phyloP scores from a whole-genome alignment of 2,113 vertebrate genomes.

The Cisticola juncidis region DNA sequence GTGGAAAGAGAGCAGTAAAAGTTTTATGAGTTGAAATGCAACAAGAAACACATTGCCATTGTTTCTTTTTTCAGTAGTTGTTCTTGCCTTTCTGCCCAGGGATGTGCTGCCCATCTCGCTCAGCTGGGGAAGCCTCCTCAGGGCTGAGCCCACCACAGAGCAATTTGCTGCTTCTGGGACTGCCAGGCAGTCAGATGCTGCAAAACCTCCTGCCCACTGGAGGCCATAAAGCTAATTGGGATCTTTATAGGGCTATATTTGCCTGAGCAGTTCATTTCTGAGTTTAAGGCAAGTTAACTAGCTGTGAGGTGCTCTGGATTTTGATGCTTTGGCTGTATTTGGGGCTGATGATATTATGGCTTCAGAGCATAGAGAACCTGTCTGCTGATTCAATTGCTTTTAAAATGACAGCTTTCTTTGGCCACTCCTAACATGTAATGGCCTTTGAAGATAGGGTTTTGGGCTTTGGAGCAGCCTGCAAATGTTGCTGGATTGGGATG shows the following conservation, averaged over 20 bases:
- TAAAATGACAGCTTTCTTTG: background rate
- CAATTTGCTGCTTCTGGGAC: background rate
- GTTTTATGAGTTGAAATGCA: background rate
- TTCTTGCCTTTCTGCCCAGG: background rate
- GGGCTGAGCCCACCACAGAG: background rate
- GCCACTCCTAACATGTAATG: accelerated
- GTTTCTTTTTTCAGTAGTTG: background rate
- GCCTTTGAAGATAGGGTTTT: background rate
- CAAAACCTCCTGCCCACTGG: background rate
- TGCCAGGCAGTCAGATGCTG: background rate
- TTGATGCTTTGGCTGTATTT: background rate
- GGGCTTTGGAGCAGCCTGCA: background rate
- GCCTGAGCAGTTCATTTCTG: background rate
- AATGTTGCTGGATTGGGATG: background rate
- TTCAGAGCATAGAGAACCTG: background rate
- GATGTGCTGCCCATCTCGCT: background rate
- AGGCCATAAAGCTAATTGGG: background rate
- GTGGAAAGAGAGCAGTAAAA: background rate
- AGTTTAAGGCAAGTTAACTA: background rate
- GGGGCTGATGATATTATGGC: background rate
- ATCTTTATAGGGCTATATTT: background rate
- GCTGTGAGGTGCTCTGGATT: background rate
- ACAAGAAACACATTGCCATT: background rate
- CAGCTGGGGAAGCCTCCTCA: background rate
- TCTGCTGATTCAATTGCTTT: background rate